Evolutionary conservation across 2,113 vertebrate species (phyloP), one percentile per base, ranked within the genome.

Genomic region (Puntigrus tetrazona): DNA sequence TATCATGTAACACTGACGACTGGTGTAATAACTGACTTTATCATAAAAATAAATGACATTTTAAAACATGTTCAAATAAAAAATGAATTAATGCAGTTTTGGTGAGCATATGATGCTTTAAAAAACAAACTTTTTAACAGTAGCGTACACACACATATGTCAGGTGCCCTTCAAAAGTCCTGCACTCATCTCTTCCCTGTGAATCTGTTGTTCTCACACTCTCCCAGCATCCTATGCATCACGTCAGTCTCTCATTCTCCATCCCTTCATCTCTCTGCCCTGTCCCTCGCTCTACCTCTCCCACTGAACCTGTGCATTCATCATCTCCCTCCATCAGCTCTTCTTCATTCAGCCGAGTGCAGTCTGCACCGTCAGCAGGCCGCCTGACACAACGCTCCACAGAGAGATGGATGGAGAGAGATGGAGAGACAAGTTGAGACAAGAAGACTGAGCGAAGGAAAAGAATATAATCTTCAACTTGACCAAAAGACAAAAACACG

Each of bases 321-420:
- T 93, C 90, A 92, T 86, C 73, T 84, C 86, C 65, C 80, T 78
- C 88, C 75, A 87, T 88, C 88, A 86, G 27, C 75, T 89, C 85
- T 90, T 89, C 89, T 87, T 87, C 57, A 61, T 91, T 92, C 89
- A 89, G 85, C 90, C 43, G n/a, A 85, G 55, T 86, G 69, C 84
- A 80, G 82, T 73, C 31, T 86, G 92, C 89, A 36, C 75, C 63
- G 55, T 94, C 92, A 93, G 93, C 93, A 92, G 86, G 2, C 76
- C 70, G 55, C 38, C 81, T 88, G 83, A 91, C 85, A 80, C 50
- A 7, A 31, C 52, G 85, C 83, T 77, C 63, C 13, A 36, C 55
- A 59, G 76, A 81, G 76, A 50, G 41, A 78, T 75, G 52, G 63
- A 80, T 67, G 34, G 47, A 73, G 41, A 25, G 38, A 63, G 63